Conservation (phyloP, 2,797 vertebrate species). For the Halcyon badia region DNA sequence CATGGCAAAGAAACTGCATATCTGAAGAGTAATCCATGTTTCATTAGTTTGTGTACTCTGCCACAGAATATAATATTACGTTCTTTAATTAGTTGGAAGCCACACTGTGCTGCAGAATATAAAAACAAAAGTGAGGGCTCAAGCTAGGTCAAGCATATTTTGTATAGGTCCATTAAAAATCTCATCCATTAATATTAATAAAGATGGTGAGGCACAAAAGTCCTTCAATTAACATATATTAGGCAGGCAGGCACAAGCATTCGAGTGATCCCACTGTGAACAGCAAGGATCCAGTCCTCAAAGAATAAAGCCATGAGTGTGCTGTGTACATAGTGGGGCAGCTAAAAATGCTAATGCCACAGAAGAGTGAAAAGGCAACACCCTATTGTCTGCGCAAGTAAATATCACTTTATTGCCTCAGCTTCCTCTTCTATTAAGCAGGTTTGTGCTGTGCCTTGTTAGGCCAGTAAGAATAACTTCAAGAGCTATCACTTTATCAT, state of each 20-base stretch:
- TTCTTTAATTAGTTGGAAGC: slow-evolving; percentile 60
- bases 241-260: slow-evolving; percentile 56
- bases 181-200: slow-evolving; percentile 70
- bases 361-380: slow-evolving; percentile 56
- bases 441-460: slow-evolving; percentile 1
- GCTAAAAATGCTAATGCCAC: slow-evolving; percentile 15
- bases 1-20: not conserved
- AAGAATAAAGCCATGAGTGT: slow-evolving; percentile 25
- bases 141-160: slow-evolving; percentile 67
- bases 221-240: slow-evolving; percentile 68
- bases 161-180: slow-evolving; percentile 59
- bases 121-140: slow-evolving; percentile 63
- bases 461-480: not conserved
- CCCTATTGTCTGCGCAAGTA: slow-evolving; percentile 33
- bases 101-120: slow-evolving; percentile 1
- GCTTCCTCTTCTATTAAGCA: slow-evolving; percentile 22
- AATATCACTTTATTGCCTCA: slow-evolving; percentile 57
- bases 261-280: slow-evolving; percentile 66
- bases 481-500: not conserved
- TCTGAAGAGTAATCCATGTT: slow-evolving; percentile 13
- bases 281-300: slow-evolving; percentile 51
- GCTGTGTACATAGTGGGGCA: slow-evolving; percentile 45
- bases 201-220: slow-evolving; percentile 63
- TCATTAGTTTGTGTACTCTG: slow-evolving; percentile 40
- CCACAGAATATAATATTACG: slow-evolving; percentile 7